Percentiles rank a stretch among this genome's conserved stretches.
phyloP scores from a whole-genome alignment of 2,888 invertebrate species.

The Dryococelus australis region DNA sequence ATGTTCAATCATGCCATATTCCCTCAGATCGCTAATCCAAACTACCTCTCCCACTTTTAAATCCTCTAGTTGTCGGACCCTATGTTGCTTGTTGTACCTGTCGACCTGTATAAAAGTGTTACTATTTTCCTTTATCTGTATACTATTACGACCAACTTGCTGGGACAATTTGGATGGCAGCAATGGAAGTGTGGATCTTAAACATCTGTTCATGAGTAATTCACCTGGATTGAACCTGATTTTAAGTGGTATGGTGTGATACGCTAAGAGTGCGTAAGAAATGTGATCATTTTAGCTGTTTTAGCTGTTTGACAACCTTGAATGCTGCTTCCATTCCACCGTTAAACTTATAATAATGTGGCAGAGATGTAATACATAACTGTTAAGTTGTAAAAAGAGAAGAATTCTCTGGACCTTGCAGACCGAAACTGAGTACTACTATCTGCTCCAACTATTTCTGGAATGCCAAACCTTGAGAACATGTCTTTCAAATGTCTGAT shows the following conservation, averaged over 20 bases:
- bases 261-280: not conserved
- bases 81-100: not conserved
- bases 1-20: not conserved
- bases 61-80: not conserved
- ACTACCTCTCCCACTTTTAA: not conserved
- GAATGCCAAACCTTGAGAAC: not conserved
- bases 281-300: not conserved
- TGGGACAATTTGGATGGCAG: not conserved
- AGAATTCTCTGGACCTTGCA: too few relatives aligned
- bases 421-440: not conserved
- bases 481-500: not conserved
- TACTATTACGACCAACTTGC: not conserved
- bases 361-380: too few relatives aligned
- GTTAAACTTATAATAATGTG: too few relatives aligned
- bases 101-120: not conserved
- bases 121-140: not conserved
- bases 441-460: not conserved
- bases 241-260: not conserved
- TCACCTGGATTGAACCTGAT: not conserved
- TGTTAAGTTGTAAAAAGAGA: too few relatives aligned
- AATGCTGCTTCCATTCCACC: not conserved
- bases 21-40: not conserved
- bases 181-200: not conserved
- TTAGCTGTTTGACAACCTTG: not conserved
- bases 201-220: not conserved